Evolutionary conservation across 2,888 invertebrate species (phyloP).

Genomic region (Branchinecta sandiegonensis): DNA sequence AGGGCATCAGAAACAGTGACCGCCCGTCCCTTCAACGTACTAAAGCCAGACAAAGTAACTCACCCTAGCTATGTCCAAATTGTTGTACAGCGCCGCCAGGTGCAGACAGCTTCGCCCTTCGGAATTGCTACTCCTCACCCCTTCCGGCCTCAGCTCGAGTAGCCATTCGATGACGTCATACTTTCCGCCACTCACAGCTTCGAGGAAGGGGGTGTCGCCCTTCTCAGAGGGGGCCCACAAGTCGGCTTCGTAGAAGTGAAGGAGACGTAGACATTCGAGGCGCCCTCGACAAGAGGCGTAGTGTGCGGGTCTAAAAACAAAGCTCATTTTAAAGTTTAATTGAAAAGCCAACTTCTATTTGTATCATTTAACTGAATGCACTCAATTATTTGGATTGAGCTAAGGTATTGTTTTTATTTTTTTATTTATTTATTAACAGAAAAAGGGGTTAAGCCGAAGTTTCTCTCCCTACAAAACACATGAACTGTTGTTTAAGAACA

Average conservation of each 20-base stretch:
- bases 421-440: too few relatives aligned
- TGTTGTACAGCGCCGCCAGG: slow-evolving; percentile 82
- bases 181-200: slow-evolving; percentile 82
- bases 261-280: slow-evolving; percentile 63
- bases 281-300: slow-evolving; percentile 95
- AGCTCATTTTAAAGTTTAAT: too few relatives aligned
- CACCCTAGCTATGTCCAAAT: slow-evolving; percentile 73
- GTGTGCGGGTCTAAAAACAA: slow-evolving; percentile 53
- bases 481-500: too few relatives aligned
- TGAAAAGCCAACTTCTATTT: too few relatives aligned
- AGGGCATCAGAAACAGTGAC: slow-evolving; percentile 8
- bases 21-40: slow-evolving; percentile 24
- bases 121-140: slow-evolving; percentile 46
- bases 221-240: slow-evolving; percentile 81
- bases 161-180: slow-evolving; percentile 79
- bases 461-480: too few relatives aligned
- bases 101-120: slow-evolving; percentile 87
- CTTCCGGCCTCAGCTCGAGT: slow-evolving; percentile 58
- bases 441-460: too few relatives aligned
- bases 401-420: too few relatives aligned
- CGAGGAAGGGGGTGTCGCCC: slow-evolving; percentile 89
- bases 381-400: too few relatives aligned
- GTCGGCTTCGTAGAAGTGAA: slow-evolving; percentile 63
- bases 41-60: not conserved
- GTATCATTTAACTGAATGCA: too few relatives aligned